A percentile compares a stretch with the other conserved stretches of the same genome.
Evolutionary conservation across 2,888 invertebrate species (phyloP).

Genomic region (Rhamnusium bicolor): DNA sequence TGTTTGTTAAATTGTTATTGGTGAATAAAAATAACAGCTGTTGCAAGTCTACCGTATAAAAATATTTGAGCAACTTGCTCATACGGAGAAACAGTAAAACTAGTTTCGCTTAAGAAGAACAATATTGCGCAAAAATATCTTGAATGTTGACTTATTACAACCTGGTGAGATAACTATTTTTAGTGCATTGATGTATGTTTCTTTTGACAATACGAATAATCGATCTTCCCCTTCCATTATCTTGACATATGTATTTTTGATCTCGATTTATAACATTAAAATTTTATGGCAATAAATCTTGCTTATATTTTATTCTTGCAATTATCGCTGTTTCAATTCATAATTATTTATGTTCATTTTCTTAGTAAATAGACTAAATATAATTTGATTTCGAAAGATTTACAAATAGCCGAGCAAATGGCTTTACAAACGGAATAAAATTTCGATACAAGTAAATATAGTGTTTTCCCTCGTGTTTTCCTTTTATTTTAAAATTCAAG

Average conservation of each 20-base stretch:
- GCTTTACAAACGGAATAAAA: too few relatives aligned
- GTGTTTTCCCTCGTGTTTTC: too few relatives aligned
- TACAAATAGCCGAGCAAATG: too few relatives aligned
- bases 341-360: too few relatives aligned
- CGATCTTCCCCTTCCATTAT: constrained; percentile 19
- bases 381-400: too few relatives aligned
- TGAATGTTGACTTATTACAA: constrained; percentile 50
- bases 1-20: constrained; percentile 6
- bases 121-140: constrained; percentile 53
- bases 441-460: too few relatives aligned
- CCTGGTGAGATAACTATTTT: constrained; percentile 41
- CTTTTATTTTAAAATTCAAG: too few relatives aligned
- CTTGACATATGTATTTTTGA: constrained; percentile 2
- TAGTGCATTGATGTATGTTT: constrained; percentile 2
- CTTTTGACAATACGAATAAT: constrained; percentile 4
- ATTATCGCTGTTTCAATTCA: not conserved
- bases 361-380: too few relatives aligned
- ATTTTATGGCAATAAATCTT: too few relatives aligned
- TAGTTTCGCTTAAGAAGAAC: constrained; percentile 52
- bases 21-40: constrained; percentile 26
- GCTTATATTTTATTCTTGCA: not conserved
- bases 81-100: constrained; percentile 47
- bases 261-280: constrained; percentile 18
- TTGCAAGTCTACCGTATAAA: not conserved
- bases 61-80: constrained; percentile 3